These are phyloP conservation scores for Tiliacea citrago DNA, from an alignment of 2,888 invertebrate genomes.

Conservation along the genomic window DNA sequence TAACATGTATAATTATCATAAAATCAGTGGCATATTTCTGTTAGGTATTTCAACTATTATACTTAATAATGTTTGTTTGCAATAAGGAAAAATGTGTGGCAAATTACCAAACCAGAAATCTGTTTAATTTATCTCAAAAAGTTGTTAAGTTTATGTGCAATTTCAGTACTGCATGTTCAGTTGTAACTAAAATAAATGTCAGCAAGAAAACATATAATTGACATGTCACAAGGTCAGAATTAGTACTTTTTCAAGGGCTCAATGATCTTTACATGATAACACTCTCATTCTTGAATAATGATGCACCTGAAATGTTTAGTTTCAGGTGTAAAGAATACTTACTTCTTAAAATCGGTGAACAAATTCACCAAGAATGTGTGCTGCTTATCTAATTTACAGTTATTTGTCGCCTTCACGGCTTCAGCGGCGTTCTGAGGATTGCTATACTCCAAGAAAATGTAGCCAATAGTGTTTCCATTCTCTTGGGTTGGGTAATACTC, in stretches of 20 bases:
- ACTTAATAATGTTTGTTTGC: not conserved
- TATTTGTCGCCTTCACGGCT: conserved; percentile 96
- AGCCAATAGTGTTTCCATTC: conserved; percentile 97
- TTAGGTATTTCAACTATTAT: not conserved
- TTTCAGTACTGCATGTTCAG: not conserved
- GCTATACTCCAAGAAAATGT: conserved; percentile 97
- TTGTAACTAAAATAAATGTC: not conserved
- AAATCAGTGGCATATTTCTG: not conserved
- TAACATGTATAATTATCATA: not conserved
- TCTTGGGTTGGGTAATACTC: conserved; percentile 97
- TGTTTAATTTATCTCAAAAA: not conserved
- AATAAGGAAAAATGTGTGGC: conserved; percentile 8
- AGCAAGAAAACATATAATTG: conserved; percentile 4
- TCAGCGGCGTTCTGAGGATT: conserved; percentile 96
- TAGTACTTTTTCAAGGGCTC: not conserved
- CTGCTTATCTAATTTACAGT: conserved; percentile 98
- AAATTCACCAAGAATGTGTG: conserved; percentile 98
- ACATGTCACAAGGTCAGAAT: conserved; percentile 3
- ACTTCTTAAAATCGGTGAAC: conserved; percentile 98
- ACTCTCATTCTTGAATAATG: not conserved
- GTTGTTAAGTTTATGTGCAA: not conserved
- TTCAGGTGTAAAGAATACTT: conserved; percentile 75
- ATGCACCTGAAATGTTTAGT: not conserved
- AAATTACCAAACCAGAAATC: not conserved
- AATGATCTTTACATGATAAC: conserved; percentile 23